A percentile compares a stretch with the other conserved stretches of the same genome.
phyloP scores from a whole-genome alignment of 2,113 vertebrate genomes.

The Cettia cetti region DNA sequence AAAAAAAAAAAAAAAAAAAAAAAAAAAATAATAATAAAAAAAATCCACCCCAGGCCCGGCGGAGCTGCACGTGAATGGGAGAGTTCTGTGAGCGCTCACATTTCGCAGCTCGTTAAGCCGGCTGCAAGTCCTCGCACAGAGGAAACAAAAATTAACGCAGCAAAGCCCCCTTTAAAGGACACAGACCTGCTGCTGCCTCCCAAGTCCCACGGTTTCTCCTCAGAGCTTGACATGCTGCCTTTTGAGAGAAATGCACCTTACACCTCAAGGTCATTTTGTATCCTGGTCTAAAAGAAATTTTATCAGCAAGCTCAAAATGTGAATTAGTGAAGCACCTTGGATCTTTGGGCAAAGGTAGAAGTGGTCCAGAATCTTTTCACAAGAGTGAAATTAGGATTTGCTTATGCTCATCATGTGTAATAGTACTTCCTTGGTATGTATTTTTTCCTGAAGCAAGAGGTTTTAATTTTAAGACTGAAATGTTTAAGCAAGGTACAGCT shows the following conservation, averaged over 20 bases:
- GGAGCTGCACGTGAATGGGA: conserved; percentile 3
- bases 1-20: not conserved
- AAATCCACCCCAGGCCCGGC: not conserved
- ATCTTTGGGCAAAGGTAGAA: not conserved
- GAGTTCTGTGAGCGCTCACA: not conserved
- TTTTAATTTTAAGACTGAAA: not conserved
- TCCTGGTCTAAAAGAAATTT: not conserved
- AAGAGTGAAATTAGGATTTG: not conserved
- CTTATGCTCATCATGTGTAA: not conserved
- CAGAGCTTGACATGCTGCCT: not conserved
- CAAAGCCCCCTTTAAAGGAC: not conserved
- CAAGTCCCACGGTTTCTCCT: not conserved
- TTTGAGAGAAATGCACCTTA: not conserved
- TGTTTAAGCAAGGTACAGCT: not conserved
- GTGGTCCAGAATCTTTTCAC: not conserved
- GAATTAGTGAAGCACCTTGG: not conserved
- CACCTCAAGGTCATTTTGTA: not conserved
- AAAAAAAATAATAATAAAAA: not conserved
- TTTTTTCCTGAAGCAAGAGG: not conserved
- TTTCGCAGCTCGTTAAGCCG: conserved; percentile 14
- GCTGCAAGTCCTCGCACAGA: not conserved
- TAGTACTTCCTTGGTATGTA: not conserved
- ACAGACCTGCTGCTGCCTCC: not conserved
- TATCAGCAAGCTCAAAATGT: not conserved
- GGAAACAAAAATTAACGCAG: not conserved